Evolutionary conservation across 2,113 vertebrate species (phyloP), one percentile per base, ranked within the genome.

Genomic region (Erpornis zantholeuca): DNA sequence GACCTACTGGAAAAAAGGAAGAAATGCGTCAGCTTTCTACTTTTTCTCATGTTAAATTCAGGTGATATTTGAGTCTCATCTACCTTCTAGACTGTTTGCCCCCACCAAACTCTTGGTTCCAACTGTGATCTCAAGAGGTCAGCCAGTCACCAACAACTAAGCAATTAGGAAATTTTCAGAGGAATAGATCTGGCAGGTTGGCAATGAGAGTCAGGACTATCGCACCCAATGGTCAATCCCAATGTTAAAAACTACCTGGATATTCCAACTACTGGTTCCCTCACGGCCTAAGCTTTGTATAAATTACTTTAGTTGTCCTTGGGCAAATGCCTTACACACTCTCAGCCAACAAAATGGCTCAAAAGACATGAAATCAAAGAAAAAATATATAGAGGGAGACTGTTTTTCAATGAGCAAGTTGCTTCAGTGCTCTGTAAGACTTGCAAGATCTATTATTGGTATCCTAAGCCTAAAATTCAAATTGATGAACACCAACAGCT

Each of bases 11-110:
- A 33, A 73, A 91, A 83, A 83, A 85, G 42, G 16, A 70, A 45
- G 38, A 78, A 82, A 27, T 2, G 7, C n/a, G 86, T 83, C 61
- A 78, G n/a, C 72, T 60, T 86, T 88, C 68, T 66, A 61, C 65
- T 78, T 95, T 77, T 81, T 88, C 79, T 96, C 82, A 90, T 92
- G 79, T 94, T 93, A 63, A 40, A 88, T 86, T 94, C 81, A 90
- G 56, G 28, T 31, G 72, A 11, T 47, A 88, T 64, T 90, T 71
- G 79, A 95, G 69, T 71, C 75, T 63, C 54, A 36, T 22, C 82
- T 59, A 36, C 36, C 61, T 45, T 87, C 81, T 68, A 71, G 29
- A 65, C 15, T 2, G 0, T 35, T 92, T 7, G 3, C 29, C 42
- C 54, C 33, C 40, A 78, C 28, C 65, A 50, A 56, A 64, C 14